phyloP scores from a whole-genome alignment of 2,888 invertebrate species.

The Aphidoletes aphidimyza region DNA sequence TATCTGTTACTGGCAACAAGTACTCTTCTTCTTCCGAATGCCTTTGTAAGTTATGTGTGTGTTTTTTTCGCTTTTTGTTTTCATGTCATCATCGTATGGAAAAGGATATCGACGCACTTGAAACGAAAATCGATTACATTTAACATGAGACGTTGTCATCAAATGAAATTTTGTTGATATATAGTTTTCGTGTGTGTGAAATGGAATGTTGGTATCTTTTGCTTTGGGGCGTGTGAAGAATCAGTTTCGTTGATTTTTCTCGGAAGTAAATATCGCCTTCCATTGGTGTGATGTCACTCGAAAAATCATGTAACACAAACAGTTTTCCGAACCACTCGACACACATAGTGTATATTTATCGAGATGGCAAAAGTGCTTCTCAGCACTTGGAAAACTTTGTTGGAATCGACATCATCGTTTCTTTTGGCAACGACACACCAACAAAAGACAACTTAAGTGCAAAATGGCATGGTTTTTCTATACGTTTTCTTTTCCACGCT shows the following conservation, averaged over 20 bases:
- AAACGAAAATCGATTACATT: constrained; percentile 29
- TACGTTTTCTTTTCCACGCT: not conserved
- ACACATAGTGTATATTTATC: not conserved
- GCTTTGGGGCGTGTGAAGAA: not conserved
- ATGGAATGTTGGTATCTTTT: not conserved
- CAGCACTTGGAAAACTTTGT: not conserved
- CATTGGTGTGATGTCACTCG: constrained; percentile 27
- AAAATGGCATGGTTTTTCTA: constrained; percentile 10
- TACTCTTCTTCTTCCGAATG: not conserved
- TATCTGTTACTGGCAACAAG: constrained; percentile 34
- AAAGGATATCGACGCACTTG: not conserved
- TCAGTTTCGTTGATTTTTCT: not conserved
- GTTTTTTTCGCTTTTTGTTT: not conserved
- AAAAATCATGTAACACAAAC: constrained; percentile 28
- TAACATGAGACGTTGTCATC: not conserved
- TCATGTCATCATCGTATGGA: not conserved
- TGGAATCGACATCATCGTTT: not conserved
- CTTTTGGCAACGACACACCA: not conserved
- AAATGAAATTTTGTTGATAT: constrained; percentile 23
- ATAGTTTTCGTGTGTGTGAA: not conserved
- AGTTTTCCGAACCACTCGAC: constrained; percentile 35
- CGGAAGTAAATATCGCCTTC: not conserved
- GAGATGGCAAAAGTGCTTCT: not conserved
- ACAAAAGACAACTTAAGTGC: constrained; percentile 19
- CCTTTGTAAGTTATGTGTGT: not conserved